Conservation (phyloP, 2,797 vertebrate species). For the Sphaeramia orbicularis region DNA sequence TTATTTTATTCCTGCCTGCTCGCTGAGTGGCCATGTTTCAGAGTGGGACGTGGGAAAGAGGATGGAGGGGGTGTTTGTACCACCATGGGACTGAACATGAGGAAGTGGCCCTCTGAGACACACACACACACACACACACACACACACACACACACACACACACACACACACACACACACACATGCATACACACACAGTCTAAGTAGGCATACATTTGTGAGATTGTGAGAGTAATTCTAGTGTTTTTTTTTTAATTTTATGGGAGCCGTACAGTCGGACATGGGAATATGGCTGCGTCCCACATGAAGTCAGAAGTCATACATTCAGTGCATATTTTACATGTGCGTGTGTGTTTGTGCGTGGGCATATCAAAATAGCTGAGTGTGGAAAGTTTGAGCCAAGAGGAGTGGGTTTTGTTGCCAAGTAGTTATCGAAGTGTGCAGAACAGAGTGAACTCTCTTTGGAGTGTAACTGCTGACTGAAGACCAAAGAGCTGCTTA, state of each 20-base stretch:
- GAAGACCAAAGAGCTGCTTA: slow-evolving; percentile 62
- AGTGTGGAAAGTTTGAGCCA: slow-evolving; percentile 58
- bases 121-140: slow-evolving; percentile 23
- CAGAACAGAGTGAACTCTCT: slow-evolving; percentile 44
- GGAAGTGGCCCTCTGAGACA: slow-evolving; percentile 71
- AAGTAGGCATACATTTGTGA: slow-evolving; percentile 38
- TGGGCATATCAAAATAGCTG: slow-evolving; percentile 42
- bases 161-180: too few species aligned
- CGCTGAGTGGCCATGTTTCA: slow-evolving; percentile 52
- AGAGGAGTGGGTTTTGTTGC: slow-evolving; percentile 39
- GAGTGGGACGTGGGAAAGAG: slow-evolving; percentile 82
- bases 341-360: slow-evolving; percentile 4
- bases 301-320: slow-evolving; percentile 46
- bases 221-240: slow-evolving; percentile 23
- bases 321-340: slow-evolving; percentile 17
- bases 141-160: slow-evolving; percentile 9
- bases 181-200: slow-evolving; percentile 19
- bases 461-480: slow-evolving; percentile 40
- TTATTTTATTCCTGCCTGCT: slow-evolving; percentile 69
- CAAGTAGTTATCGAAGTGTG: slow-evolving; percentile 57
- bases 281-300: slow-evolving; percentile 63
- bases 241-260: slow-evolving; percentile 28
- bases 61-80: slow-evolving; percentile 77
- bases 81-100: slow-evolving; percentile 77
- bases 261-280: slow-evolving; percentile 41